These are phyloP conservation scores for Chrysina gloriosa DNA, from an alignment of 2,888 invertebrate species.

Conservation along the genomic window DNA sequence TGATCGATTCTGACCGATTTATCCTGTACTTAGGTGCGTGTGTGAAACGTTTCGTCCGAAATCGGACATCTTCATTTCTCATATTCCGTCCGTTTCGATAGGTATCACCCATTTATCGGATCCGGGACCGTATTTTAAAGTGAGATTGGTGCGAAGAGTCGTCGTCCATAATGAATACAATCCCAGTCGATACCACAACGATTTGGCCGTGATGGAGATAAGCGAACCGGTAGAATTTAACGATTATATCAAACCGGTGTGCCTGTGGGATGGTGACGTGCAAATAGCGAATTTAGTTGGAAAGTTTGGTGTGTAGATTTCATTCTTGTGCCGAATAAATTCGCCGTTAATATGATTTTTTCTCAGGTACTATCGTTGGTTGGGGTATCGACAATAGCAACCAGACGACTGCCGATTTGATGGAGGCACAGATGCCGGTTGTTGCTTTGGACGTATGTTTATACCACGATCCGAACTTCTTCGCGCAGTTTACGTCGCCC, in stretches of 20 bases:
- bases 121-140: slow-evolving; percentile 64
- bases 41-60: not conserved
- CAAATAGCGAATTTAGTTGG: slow-evolving; percentile 52
- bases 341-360: slow-evolving; percentile 39
- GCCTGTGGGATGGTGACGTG: slow-evolving; percentile 57
- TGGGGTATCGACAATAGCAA: slow-evolving; percentile 72
- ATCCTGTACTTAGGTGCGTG: slow-evolving; percentile 62
- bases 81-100: slow-evolving; percentile 25
- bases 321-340: not conserved
- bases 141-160: slow-evolving; percentile 56
- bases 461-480: slow-evolving; percentile 72
- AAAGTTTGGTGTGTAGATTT: slow-evolving; percentile 52
- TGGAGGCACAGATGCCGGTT: slow-evolving; percentile 71
- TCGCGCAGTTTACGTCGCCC: slow-evolving; percentile 69
- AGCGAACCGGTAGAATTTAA: slow-evolving; percentile 54
- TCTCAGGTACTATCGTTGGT: slow-evolving; percentile 63
- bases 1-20: slow-evolving; percentile 57
- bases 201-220: slow-evolving; percentile 59
- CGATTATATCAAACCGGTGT: slow-evolving; percentile 61
- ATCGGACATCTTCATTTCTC: not conserved
- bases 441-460: slow-evolving; percentile 72
- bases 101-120: slow-evolving; percentile 58
- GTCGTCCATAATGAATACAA: slow-evolving; percentile 58
- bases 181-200: slow-evolving; percentile 56
- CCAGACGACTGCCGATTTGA: slow-evolving; percentile 69